Conservation (phyloP, 2,888 invertebrate species). For the Yponomeuta evonymella region DNA sequence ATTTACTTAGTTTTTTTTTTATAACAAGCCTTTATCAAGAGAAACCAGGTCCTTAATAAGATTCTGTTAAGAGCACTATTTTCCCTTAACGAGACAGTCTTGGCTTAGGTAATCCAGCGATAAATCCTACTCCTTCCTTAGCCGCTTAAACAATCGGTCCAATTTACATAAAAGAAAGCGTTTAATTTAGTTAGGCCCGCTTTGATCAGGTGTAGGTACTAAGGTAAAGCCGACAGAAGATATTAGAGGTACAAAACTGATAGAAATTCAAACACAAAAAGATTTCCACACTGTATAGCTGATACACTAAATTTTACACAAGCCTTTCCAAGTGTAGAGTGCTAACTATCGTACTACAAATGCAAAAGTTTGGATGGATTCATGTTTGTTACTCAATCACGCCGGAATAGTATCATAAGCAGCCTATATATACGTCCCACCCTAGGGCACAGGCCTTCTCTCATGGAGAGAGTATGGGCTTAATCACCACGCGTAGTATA, state of each 20-base stretch:
- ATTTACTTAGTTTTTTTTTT: background rate
- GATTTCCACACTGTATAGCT: no score
- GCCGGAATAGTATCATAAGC: no score
- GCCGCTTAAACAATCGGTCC: conserved; percentile 56
- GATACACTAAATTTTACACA: no score
- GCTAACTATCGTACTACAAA: no score
- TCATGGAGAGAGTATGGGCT: no score
- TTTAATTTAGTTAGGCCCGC: conserved; percentile 62
- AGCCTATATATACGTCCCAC: no score
- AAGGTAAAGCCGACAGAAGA: background rate
- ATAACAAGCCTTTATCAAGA: background rate
- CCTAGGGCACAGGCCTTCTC: no score
- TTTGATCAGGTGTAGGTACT: background rate
- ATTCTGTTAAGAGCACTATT: background rate
- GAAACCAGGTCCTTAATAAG: background rate
- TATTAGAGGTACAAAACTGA: background rate
- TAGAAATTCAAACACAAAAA: background rate
- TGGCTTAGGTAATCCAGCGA: conserved; percentile 34
- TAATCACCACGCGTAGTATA: no score
- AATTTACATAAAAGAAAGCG: conserved; percentile 69
- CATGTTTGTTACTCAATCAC: no score
- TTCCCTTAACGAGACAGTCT: conserved; percentile 27
- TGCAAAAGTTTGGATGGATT: no score
- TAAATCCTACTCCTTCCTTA: conserved; percentile 41
- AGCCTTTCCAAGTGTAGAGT: no score